Conservation (phyloP, 2,113 vertebrate genomes). For the Seriola rivoliana region DNA sequence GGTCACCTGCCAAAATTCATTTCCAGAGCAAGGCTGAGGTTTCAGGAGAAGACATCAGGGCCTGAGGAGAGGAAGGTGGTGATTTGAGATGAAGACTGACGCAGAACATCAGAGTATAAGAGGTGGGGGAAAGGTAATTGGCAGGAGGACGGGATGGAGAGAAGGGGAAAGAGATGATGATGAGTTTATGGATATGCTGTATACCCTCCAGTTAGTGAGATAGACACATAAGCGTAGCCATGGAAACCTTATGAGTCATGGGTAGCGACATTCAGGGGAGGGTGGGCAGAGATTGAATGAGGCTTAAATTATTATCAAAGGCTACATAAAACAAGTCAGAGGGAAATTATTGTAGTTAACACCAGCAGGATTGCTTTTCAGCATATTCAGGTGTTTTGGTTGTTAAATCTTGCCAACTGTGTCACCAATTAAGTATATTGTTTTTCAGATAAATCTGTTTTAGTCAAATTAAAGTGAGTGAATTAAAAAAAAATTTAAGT, state of each 20-base stretch:
- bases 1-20: too few relatives aligned
- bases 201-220: slow-evolving; percentile 12
- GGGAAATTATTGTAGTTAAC: slow-evolving; percentile 5
- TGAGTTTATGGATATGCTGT: slow-evolving; percentile 30
- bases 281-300: slow-evolving; percentile 14
- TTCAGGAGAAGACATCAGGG: neutral
- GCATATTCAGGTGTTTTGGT: neutral
- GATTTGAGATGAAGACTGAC: neutral
- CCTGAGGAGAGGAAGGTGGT: neutral
- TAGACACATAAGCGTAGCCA: slow-evolving; percentile 36
- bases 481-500: neutral
- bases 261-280: neutral
- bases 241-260: slow-evolving; percentile 68
- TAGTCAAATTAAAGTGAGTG: neutral
- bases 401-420: neutral
- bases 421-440: neutral
- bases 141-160: slow-evolving; percentile 22
- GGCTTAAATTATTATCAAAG: slow-evolving; percentile 25
- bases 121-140: neutral
- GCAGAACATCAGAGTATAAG: neutral
- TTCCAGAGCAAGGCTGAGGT: neutral
- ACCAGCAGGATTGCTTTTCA: neutral
- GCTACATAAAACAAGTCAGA: neutral
- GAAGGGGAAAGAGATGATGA: neutral
- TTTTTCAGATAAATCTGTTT: neutral